Conservation (phyloP, 2,888 invertebrate genomes). For the Sylvicola cinctus region DNA sequence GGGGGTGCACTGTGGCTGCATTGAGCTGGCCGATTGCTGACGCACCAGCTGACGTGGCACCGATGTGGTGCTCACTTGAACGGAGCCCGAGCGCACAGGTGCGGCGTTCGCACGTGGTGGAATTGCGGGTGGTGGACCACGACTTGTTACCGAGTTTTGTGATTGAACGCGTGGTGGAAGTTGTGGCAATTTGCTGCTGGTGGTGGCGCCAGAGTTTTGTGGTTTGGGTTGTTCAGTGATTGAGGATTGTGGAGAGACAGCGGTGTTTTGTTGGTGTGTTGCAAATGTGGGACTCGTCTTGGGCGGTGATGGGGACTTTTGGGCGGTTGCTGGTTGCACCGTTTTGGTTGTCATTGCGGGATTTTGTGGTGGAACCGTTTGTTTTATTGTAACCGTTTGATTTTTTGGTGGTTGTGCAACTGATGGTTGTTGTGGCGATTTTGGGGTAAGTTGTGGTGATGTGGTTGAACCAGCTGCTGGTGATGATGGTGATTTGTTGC, state of each 20-base stretch:
- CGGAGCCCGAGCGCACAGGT: constrained; percentile 19
- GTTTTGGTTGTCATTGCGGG: constrained; percentile 22
- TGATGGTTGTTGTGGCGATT: too few relatives aligned
- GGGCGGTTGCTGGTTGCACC: constrained; percentile 17
- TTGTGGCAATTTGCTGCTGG: constrained; percentile 14
- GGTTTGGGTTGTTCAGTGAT: constrained; percentile 5
- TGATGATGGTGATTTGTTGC: constrained; percentile 3
- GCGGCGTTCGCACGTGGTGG: constrained; percentile 17
- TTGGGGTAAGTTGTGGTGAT: too few relatives aligned
- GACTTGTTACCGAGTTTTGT: constrained; percentile 14
- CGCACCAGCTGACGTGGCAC: constrained; percentile 14
- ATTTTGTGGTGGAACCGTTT: constrained; percentile 21
- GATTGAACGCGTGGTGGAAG: constrained; percentile 22
- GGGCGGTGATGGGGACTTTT: constrained; percentile 2
- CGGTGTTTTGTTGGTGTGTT: not conserved
- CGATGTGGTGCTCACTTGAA: constrained; percentile 13
- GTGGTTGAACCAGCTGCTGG: not conserved
- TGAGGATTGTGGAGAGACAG: constrained; percentile 6
- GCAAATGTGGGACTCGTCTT: not conserved
- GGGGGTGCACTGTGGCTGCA: constrained; percentile 21
- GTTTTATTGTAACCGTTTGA: constrained; percentile 19
- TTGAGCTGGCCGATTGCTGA: constrained; percentile 22
- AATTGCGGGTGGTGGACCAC: constrained; percentile 23
- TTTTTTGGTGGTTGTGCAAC: constrained; percentile 9
- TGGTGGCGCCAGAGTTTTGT: not conserved